Percentiles rank a stretch among this genome's conserved stretches.
Conservation (phyloP, 2,797 vertebrate species). For the Tarsius wallacei region DNA sequence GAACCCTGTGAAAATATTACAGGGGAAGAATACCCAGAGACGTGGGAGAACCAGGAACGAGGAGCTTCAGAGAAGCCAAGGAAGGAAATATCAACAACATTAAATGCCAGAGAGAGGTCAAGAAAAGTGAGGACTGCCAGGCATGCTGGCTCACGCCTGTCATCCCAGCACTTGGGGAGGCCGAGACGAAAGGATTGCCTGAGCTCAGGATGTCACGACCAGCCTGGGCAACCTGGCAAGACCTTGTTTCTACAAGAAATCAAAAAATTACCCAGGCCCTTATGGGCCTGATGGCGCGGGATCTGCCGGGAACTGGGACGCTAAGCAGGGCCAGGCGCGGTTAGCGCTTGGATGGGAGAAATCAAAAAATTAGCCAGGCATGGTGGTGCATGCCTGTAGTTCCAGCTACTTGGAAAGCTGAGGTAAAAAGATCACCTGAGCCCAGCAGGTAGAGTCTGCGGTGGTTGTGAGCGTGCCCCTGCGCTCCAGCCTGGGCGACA, state of each 20-base stretch:
- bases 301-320: no score
- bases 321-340: no score
- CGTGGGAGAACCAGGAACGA: background rate
- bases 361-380: background rate
- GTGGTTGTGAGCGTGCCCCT: background rate
- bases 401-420: background rate
- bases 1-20: background rate
- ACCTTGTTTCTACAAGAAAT: background rate
- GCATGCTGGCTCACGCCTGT: background rate
- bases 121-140: background rate
- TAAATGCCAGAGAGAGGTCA: slow-evolving; percentile 53
- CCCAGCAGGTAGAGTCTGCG: background rate
- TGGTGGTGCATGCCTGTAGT: background rate
- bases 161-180: background rate
- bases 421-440: background rate
- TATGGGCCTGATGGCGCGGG: no score
- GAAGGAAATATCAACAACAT: slow-evolving; percentile 19
- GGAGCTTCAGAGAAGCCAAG: background rate
- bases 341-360: no score
- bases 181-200: background rate
- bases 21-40: background rate
- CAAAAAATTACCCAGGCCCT: background rate
- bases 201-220: background rate
- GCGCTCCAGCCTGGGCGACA: background rate
- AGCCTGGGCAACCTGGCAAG: background rate